Evolutionary conservation across 2,113 vertebrate genomes (phyloP), one percentile per base, ranked within the genome.

Genomic region (Sphaerodactylus townsendi): DNA sequence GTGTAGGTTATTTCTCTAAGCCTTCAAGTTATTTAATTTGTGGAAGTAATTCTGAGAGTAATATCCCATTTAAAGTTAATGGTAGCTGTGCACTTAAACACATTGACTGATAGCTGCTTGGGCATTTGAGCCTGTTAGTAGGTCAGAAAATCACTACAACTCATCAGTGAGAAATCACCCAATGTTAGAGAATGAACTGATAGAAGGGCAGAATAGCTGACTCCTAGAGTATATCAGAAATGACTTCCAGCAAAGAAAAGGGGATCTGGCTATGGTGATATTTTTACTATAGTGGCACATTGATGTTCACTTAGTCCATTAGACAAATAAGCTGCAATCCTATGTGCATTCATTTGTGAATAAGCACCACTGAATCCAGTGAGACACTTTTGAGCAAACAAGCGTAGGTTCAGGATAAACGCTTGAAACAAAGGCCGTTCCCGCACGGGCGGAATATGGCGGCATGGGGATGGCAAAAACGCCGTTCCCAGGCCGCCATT

Each of bases 61-160:
- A 81, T 75, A 76, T 76, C 78, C 83, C 83, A 72, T 85, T 79
- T 85, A 78, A 85, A 85, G 83, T 85, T 85, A 85, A 85, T 85
- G 83, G 83, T 85, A 79, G 66, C 76, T 85, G 53, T 85, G 83
- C 83, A 79, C 83, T 85, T 85, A 79, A 85, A 71, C 68, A 72
- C 76, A 79, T 79, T 85, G 83, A 85, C 76, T 79, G 83, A 85
- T 85, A 85, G 66, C 50, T 72, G 44, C 76, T 72, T 33, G 35
- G 69, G 53, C 71, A 30, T 79, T 79, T 71, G 68, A 85, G 66
- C 53, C 77, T 79, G 83, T 71, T 72, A 85, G 83, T 35, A 72
- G 76, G 69, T 79, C 76, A 72, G 76, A 77, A 85, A 85, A 85
- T 85, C 83, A 72, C 83, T 85, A 64, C 68, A 72, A 46, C 39